Percentiles rank a stretch among this genome's conserved stretches.
Evolutionary conservation across 2,888 invertebrate genomes (phyloP).

Genomic region (Geotrupes spiniger): DNA sequence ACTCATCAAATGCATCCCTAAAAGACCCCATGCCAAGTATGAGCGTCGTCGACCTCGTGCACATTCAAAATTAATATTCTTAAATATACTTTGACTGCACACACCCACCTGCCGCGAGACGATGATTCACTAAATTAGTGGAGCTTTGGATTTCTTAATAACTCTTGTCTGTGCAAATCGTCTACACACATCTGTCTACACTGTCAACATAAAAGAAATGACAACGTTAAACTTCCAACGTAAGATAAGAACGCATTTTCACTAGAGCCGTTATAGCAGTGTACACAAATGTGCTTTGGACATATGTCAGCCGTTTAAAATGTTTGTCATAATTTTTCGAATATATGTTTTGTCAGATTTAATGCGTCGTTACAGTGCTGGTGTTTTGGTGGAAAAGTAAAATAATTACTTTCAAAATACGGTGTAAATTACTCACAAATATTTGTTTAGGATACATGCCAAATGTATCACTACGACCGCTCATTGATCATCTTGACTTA

Average conservation of each 20-base stretch:
- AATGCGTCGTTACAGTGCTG: constrained; percentile 27
- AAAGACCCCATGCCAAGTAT: constrained; percentile 48
- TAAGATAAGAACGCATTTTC: not conserved
- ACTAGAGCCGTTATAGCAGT: constrained; percentile 18
- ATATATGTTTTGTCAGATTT: constrained; percentile 34
- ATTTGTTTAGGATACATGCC: constrained; percentile 13
- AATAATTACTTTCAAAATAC: constrained; percentile 27
- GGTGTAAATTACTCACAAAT: constrained; percentile 23
- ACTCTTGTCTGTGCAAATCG: constrained; percentile 41
- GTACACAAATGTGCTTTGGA: constrained; percentile 34
- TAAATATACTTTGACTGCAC: constrained; percentile 33
- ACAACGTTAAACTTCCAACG: not conserved
- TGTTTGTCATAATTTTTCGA: constrained; percentile 28
- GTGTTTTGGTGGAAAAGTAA: constrained; percentile 21
- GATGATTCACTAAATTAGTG: constrained; percentile 46
- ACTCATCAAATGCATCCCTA: constrained; percentile 42
- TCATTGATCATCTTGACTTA: constrained; percentile 7
- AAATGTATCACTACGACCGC: constrained; percentile 6
- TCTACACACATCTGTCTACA: constrained; percentile 37
- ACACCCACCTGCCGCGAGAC: constrained; percentile 43
- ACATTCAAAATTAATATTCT: constrained; percentile 38
- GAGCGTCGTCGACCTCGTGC: constrained; percentile 35
- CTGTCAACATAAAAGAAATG: constrained; percentile 33
- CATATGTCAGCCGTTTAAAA: constrained; percentile 32
- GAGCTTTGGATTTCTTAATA: constrained; percentile 44